These are phyloP conservation scores for Aphelocoma coerulescens DNA, from an alignment of 2,113 vertebrate genomes.

Conservation along the genomic window DNA sequence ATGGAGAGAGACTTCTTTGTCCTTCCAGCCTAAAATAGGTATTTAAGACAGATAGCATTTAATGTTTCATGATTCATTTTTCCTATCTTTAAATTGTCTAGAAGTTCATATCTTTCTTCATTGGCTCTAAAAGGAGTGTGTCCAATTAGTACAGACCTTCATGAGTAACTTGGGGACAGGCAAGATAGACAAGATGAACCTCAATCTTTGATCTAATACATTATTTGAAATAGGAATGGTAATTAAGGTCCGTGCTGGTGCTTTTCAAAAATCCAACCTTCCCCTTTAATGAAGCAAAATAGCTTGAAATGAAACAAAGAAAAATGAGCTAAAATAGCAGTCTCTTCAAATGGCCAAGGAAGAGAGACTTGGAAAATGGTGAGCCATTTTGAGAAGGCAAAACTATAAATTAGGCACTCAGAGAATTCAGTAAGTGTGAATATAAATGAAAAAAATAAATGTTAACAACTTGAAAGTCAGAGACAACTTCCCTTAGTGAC, in stretches of 20 bases:
- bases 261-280: conserved; percentile 7
- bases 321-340: neutral
- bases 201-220: neutral
- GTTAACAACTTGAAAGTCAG: neutral
- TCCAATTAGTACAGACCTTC: conserved; percentile 27
- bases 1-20: neutral
- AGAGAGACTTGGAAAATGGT: neutral
- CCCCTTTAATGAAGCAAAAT: conserved; percentile 2
- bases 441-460: neutral
- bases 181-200: conserved; percentile 2
- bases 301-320: neutral
- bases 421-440: neutral
- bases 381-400: neutral
- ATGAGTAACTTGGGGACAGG: conserved; percentile 9
- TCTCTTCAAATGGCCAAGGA: neutral
- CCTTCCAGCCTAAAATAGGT: conserved; percentile 2
- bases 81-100: conserved; percentile 33
- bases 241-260: neutral
- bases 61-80: conserved; percentile 51
- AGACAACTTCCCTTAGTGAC: neutral
- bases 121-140: neutral
- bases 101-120: conserved; percentile 1
- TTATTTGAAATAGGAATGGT: conserved; percentile 11
- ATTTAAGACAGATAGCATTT: conserved; percentile 17
- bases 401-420: neutral